Base-by-base conservation (phyloP, 2,888 invertebrate genomes). In the Temnothorax unifasciatus region DNA sequence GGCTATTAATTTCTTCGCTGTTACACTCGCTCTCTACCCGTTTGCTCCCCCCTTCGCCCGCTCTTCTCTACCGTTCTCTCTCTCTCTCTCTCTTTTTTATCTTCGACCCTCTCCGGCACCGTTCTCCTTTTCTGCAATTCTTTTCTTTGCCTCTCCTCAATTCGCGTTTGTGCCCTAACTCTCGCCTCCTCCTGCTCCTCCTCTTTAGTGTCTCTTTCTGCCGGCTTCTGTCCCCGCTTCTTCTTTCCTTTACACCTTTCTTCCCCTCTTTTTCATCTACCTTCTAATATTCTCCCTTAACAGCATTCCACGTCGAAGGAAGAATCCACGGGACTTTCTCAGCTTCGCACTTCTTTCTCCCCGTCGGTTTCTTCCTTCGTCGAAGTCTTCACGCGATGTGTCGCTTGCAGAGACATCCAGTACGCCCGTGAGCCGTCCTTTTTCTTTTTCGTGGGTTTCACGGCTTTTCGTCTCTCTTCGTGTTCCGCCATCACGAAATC, bases 1-100 rank as follows among this genome's bases (percentile, higher is more conserved):
- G 94, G 95, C 95, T 95, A 95, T 95, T 95, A 95, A 95, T 95
- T 95, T 95, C 95, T 94, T 94, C 93, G 93, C 94, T 93, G 93
- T 93, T 93, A 93, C 93, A 92, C 92, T 89, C 92, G 87, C 87
- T 82, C 73, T 85, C 82, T 76, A 63, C 82, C 47, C 73, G 57
- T 77, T 66, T 61, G 54, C 25, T 52, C 74, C 76, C 38, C 79
- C 52, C 75, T 50, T 84, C 81, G 73, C 59, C 15, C 71, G 13
- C 66, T 41, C 41, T 41, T 92, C 91, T 91, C 90, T 88, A 76
- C 34, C 63, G 66, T 57, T 44, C 64, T 29, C 29, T 79, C 76
- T 77, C 82, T 81, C 81, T 84, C 63, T 86, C 75, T 84, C 71
- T 82, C 85, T 25, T 77, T 85, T 86, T 87, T 85, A 54, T 83